phyloP scores from a whole-genome alignment of 2,113 vertebrate species.

The Hepsetus odoe region DNA sequence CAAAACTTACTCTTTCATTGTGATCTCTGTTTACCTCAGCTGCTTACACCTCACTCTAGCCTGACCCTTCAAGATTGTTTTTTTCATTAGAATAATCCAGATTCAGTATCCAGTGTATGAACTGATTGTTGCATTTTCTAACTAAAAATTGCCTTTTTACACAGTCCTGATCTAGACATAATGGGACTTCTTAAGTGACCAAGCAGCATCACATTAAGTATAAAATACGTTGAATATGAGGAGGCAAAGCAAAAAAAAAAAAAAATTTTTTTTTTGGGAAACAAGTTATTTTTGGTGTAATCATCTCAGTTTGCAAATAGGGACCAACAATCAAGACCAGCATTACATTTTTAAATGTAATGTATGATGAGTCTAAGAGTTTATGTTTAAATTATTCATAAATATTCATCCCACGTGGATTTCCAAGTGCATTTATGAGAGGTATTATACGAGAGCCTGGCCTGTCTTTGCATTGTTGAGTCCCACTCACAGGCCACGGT shows the following conservation, averaged over 20 bases:
- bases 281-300: no score
- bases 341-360: no score
- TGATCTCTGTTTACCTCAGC: constrained; percentile 32
- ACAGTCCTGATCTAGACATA: neutral
- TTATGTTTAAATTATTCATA: constrained; percentile 36
- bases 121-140: neutral
- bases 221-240: neutral
- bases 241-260: no score
- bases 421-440: constrained; percentile 53
- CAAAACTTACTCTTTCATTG: constrained; percentile 47
- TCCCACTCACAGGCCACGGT: constrained; percentile 46
- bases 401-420: constrained; percentile 57
- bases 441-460: constrained; percentile 52
- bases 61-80: neutral
- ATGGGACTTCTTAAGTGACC: neutral
- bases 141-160: neutral
- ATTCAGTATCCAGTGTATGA: neutral
- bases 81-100: neutral
- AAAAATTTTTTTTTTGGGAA: no score
- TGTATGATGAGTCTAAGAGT: constrained; percentile 38
- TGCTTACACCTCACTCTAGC: neutral
- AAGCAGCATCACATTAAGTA: neutral
- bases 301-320: no score
- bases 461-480: constrained; percentile 43
- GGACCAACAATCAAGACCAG: no score